Base-by-base conservation (phyloP, 2,888 invertebrate species). In the Rhimphoctona megacephalus region DNA sequence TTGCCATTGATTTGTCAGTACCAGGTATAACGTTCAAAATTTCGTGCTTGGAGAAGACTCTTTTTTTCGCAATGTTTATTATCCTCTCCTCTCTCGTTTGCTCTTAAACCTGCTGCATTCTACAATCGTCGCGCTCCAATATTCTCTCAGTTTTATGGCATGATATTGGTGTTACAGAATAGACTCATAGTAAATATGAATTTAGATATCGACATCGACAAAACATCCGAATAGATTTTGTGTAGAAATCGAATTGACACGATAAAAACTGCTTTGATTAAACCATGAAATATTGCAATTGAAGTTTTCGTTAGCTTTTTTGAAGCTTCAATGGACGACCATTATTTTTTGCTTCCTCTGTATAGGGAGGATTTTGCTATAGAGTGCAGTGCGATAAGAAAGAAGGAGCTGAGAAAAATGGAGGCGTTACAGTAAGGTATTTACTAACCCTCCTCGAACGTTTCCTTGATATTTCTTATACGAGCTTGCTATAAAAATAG, bases 381-480 rank as follows among this genome's bases (percentile, higher is more conserved):
- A 30, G 43, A 49, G 11, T 64, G 14, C 7, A 36, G 46, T 11
- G 52, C 46, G 61, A 57, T 46, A 30, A 36, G 19, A 52, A 61
- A 66, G 25, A 39, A 54, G 49, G 43, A 54, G 46, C 17, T 14
- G n/a, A 70, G 33, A 33, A 66, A 72, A 72, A 70, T 66, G 36
- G 54, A 61, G n/a, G 36, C 54, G 19, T 69, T 43, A 19, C 6
- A 57, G 64, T 19, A 70, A 7, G 61, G 52, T 70, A 70, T 25
- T n/a, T 14, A 14, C 66, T 69, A 74, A 69, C 30, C 61, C 36
- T 49, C 61, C 33, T 57, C 39, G 57, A 22, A 69, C 39, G 76
- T 43, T 7, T 52, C 39, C 74, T 49, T 33, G 52, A 74, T 64
- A 80, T 85, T 70, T 74, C 52, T 61, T 61, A n/a, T n/a, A 66